Conservation (phyloP, 2,888 invertebrate genomes). For the Ellobium chinense region DNA sequence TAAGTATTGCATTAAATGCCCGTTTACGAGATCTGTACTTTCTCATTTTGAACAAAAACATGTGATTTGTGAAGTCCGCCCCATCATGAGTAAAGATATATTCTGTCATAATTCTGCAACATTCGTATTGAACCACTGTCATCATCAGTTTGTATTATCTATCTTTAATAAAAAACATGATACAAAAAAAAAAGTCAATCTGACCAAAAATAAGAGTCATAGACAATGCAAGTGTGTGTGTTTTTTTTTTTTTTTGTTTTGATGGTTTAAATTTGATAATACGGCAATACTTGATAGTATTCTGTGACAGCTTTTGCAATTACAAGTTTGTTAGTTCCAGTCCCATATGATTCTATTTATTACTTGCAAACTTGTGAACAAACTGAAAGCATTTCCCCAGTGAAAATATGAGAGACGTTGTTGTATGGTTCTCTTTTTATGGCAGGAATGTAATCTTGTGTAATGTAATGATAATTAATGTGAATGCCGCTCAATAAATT, state of each 20-base stretch:
- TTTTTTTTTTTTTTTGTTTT: not conserved
- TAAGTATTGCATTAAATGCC: not conserved
- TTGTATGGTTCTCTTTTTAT: constrained; percentile 7
- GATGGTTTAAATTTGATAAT: not conserved
- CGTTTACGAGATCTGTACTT: constrained; percentile 14
- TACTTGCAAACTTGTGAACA: not conserved
- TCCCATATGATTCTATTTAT: constrained; percentile 10
- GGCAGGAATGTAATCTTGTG: constrained; percentile 23
- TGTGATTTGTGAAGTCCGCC: constrained; percentile 7
- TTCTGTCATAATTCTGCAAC: constrained; percentile 1
- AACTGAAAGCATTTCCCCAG: not conserved
- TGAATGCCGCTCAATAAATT: constrained; percentile 41
- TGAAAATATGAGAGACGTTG: not conserved
- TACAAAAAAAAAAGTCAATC: not conserved
- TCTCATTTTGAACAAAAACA: constrained; percentile 5
- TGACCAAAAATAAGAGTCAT: not conserved
- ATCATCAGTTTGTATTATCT: not conserved
- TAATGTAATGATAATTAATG: constrained; percentile 27
- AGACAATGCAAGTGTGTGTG: constrained; percentile 5
- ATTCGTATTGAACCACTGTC: too few relatives aligned
- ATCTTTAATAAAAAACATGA: not conserved
- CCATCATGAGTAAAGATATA: not conserved
- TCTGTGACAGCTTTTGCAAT: not conserved
- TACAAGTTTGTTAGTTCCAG: not conserved
- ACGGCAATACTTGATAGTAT: not conserved